Conservation (phyloP, 1,140 invertebrate genomes). For the Hycleus cichorii region DNA sequence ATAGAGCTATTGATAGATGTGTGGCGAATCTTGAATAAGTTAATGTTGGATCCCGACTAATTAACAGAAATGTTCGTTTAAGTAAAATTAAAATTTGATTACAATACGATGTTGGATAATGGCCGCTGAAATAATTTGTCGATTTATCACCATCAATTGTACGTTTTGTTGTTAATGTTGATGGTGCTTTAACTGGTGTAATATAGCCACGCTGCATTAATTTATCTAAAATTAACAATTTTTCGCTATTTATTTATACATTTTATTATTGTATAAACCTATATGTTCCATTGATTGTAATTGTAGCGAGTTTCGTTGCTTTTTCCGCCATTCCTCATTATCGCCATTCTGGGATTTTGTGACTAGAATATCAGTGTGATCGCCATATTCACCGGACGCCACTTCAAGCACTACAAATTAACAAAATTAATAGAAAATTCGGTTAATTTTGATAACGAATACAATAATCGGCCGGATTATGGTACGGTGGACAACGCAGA, state of each 20-base stretch:
- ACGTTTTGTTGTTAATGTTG: neutral
- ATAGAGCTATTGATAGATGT: constrained; percentile 65
- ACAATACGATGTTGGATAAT: constrained; percentile 54
- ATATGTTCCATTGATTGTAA: constrained; percentile 35
- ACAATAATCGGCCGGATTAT: constrained; percentile 86
- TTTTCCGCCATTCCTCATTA: constrained; percentile 49
- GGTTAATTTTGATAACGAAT: neutral
- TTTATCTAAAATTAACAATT: constrained; percentile 30
- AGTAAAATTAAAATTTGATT: constrained; percentile 59
- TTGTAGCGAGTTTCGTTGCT: constrained; percentile 29
- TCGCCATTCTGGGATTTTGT: constrained; percentile 63
- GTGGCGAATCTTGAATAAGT: constrained; percentile 69
- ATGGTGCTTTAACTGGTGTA: constrained; percentile 44
- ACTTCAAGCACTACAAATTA: constrained; percentile 71
- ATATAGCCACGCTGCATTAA: constrained; percentile 40
- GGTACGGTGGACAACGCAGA: constrained; percentile 74
- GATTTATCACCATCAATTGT: constrained; percentile 1
- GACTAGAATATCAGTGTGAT: constrained; percentile 50
- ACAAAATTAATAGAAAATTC: constrained; percentile 1
- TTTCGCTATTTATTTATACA: neutral
- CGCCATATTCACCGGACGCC: constrained; percentile 70
- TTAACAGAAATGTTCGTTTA: constrained; percentile 52
- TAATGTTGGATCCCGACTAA: constrained; percentile 54
- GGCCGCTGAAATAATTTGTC: constrained; percentile 1
- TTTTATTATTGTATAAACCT: constrained; percentile 20